Evolutionary conservation across 2,888 invertebrate species (phyloP).

Genomic region (Philereme vetulata): DNA sequence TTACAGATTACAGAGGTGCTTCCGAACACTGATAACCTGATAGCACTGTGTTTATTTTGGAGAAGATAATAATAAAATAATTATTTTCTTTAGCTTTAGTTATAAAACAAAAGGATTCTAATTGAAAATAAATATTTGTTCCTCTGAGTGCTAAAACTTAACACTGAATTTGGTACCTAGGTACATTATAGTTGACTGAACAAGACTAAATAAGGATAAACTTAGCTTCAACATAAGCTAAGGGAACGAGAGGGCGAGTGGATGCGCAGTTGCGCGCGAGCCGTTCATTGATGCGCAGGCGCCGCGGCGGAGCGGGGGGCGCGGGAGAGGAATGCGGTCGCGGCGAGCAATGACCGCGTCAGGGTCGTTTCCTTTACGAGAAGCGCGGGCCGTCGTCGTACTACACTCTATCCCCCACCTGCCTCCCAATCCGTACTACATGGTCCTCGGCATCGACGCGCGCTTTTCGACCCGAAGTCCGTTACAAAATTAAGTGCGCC

Average conservation of each 20-base stretch:
- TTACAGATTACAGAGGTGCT: no score
- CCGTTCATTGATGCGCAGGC: conserved; percentile 82
- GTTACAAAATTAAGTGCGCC: conserved; percentile 82
- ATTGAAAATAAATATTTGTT: no score
- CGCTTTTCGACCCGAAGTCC: conserved; percentile 80
- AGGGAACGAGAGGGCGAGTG: conserved; percentile 63
- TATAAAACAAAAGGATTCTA: no score
- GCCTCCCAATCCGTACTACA: conserved; percentile 66
- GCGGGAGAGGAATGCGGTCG: conserved; percentile 79
- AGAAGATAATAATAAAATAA: no score
- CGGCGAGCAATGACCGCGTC: conserved; percentile 83
- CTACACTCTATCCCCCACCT: conserved; percentile 69
- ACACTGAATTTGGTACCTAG: no score
- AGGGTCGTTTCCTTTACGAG: conserved; percentile 84
- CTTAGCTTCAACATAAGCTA: conserved; percentile 35
- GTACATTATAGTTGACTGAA: no score
- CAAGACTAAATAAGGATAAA: background rate
- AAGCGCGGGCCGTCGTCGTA: conserved; percentile 78
- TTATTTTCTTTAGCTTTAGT: no score
- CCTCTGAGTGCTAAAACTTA: no score
- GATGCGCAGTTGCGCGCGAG: conserved; percentile 71
- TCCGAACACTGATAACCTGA: no score
- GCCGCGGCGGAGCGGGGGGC: conserved; percentile 60
- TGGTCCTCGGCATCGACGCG: conserved; percentile 69
- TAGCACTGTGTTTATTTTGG: no score